These are phyloP conservation scores for Dipodomys spectabilis DNA, from an alignment of 2,113 vertebrate genomes.

Conservation along the genomic window DNA sequence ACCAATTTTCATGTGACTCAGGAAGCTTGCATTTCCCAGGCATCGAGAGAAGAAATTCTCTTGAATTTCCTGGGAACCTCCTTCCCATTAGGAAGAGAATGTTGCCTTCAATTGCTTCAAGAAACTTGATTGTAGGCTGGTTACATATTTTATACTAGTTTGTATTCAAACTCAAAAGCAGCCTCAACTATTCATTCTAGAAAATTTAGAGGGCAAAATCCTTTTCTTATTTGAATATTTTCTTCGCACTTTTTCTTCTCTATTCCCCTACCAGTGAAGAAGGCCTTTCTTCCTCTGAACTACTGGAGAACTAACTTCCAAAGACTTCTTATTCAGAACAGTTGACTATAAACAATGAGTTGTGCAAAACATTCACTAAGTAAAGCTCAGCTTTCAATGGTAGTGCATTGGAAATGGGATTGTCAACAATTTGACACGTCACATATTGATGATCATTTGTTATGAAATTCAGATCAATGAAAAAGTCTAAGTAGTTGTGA, in stretches of 20 bases:
- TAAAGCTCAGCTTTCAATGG: conserved; percentile 58
- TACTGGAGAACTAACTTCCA: conserved; percentile 37
- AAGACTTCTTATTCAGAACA: conserved; percentile 73
- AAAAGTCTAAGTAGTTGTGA: background rate
- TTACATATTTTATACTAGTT: background rate
- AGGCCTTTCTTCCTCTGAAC: background rate
- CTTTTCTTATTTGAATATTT: background rate
- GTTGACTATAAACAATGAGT: conserved; percentile 77
- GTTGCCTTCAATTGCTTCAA: background rate
- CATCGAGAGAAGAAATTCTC: background rate
- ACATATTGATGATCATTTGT: background rate
- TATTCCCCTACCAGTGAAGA: background rate
- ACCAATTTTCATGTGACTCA: background rate
- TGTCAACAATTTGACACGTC: background rate
- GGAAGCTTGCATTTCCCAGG: background rate
- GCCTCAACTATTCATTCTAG: background rate
- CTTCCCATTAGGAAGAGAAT: background rate
- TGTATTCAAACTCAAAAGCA: background rate
- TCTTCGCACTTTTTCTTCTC: background rate
- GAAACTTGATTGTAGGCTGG: background rate
- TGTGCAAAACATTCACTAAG: conserved; percentile 53
- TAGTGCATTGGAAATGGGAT: conserved; percentile 58
- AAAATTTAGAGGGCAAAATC: background rate
- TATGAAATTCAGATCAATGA: background rate
- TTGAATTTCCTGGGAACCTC: background rate